Evolutionary conservation across 2,888 invertebrate genomes (phyloP).

Genomic region (Oxytorus armatus): DNA sequence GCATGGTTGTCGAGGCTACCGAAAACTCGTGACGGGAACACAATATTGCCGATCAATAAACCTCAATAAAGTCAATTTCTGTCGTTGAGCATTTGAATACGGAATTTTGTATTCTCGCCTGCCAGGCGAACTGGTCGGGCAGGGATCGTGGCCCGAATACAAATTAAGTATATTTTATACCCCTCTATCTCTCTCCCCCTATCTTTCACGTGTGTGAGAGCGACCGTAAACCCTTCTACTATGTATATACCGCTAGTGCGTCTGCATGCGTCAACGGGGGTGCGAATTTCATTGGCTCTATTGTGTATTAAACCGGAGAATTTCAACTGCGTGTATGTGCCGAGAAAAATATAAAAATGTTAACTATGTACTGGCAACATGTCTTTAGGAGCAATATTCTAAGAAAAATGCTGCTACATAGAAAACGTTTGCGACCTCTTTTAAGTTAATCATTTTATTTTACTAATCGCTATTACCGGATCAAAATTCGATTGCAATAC

Average conservation of each 20-base stretch:
- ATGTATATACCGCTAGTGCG: slow-evolving; percentile 14
- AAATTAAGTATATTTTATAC: slow-evolving; percentile 82
- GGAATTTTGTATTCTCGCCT: slow-evolving; percentile 83
- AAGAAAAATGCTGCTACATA: too few species aligned
- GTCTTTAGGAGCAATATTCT: too few species aligned
- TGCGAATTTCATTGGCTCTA: slow-evolving; percentile 36
- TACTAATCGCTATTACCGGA: too few species aligned
- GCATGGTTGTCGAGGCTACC: slow-evolving; percentile 31
- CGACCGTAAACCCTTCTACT: slow-evolving; percentile 3
- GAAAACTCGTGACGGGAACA: slow-evolving; percentile 69
- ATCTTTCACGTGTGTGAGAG: slow-evolving; percentile 18
- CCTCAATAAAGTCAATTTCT: slow-evolving; percentile 85
- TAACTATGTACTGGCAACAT: not conserved
- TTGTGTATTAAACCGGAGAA: not conserved
- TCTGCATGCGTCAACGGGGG: slow-evolving; percentile 32
- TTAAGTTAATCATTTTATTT: too few species aligned
- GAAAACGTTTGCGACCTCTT: too few species aligned
- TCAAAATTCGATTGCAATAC: too few species aligned
- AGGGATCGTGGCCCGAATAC: slow-evolving; percentile 82
- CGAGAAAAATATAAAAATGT: not conserved
- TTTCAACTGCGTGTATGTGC: not conserved
- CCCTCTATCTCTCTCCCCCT: slow-evolving; percentile 22
- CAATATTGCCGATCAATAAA: slow-evolving; percentile 84
- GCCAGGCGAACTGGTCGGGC: slow-evolving; percentile 79
- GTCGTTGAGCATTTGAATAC: slow-evolving; percentile 84